phyloP scores from a whole-genome alignment of 2,113 vertebrate species.

The Pterocles orientalis region DNA sequence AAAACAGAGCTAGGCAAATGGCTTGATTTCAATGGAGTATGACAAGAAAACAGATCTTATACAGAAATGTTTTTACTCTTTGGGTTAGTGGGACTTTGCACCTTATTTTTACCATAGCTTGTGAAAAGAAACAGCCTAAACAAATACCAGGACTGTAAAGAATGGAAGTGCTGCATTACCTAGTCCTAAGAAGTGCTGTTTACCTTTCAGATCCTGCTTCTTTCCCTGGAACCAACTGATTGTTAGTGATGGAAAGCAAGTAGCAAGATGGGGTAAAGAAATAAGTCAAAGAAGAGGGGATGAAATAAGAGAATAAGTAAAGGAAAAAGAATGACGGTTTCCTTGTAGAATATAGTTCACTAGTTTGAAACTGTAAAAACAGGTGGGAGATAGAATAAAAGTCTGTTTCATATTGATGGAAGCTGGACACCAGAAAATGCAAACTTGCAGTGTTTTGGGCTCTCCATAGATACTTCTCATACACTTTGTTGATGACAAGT shows the following conservation, averaged over 20 bases:
- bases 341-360: neutral
- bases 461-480: neutral
- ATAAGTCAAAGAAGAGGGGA: neutral
- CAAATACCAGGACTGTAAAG: neutral
- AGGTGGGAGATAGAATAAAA: neutral
- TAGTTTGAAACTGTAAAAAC: neutral
- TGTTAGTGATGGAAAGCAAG: neutral
- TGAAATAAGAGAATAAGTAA: neutral
- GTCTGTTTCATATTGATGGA: neutral
- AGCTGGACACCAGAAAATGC: neutral
- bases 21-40: neutral
- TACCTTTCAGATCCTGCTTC: neutral
- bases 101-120: neutral
- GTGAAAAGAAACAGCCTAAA: neutral
- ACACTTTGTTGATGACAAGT: neutral
- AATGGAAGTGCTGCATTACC: neutral
- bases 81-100: neutral
- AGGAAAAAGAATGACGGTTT: neutral
- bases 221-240: neutral
- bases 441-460: neutral
- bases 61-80: neutral
- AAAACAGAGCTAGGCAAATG: neutral
- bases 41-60: neutral
- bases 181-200: neutral
- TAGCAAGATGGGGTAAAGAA: neutral